These are phyloP conservation scores for Synchiropus splendidus DNA, from an alignment of 2,113 vertebrate genomes.

Conservation along the genomic window DNA sequence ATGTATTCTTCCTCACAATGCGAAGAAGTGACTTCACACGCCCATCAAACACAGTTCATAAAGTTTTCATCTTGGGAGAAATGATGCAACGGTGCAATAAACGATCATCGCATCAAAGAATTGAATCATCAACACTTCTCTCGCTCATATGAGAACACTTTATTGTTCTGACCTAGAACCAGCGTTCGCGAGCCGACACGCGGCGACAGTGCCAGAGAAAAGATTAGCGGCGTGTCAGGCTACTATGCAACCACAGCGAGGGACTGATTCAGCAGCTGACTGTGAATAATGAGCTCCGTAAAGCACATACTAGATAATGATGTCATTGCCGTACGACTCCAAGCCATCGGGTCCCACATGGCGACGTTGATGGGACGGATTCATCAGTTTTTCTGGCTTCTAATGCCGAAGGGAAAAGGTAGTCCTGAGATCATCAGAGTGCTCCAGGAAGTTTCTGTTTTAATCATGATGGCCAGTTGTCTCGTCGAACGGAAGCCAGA, in stretches of 20 bases:
- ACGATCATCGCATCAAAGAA: slow-evolving; percentile 8
- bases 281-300: neutral
- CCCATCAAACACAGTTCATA: slow-evolving; percentile 9
- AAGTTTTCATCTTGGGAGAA: neutral
- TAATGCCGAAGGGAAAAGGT: slow-evolving; percentile 3
- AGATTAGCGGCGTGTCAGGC: neutral
- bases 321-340: slow-evolving; percentile 45
- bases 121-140: slow-evolving; percentile 3
- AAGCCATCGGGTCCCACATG: slow-evolving; percentile 29
- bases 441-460: neutral
- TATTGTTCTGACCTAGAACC: slow-evolving; percentile 17
- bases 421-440: slow-evolving; percentile 1
- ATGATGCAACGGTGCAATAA: slow-evolving; percentile 1
- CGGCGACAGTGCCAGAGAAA: neutral
- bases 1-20: too few relatives aligned
- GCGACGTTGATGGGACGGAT: slow-evolving; percentile 22
- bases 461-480: neutral
- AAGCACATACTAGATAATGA: slow-evolving; percentile 49
- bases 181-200: neutral
- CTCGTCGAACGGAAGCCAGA: neutral
- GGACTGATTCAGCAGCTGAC: too few relatives aligned
- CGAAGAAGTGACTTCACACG: too few relatives aligned
- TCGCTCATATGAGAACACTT: slow-evolving; percentile 2
- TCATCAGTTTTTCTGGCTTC: slow-evolving; percentile 34
- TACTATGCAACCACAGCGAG: neutral